phyloP scores from a whole-genome alignment of 2,888 invertebrate species.

The Tridacna gigas region DNA sequence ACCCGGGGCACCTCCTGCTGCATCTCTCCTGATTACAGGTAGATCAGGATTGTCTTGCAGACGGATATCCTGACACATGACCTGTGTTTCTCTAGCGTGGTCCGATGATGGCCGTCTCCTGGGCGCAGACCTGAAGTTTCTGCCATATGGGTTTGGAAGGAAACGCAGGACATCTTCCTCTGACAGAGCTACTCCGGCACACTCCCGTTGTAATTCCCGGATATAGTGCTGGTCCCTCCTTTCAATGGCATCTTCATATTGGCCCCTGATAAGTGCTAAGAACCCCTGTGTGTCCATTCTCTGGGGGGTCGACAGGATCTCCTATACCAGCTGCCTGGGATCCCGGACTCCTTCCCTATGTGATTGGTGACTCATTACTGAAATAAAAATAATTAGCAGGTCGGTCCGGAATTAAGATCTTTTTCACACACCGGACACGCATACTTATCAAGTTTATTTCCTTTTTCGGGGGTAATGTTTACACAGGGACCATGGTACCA shows the following conservation, averaged over 20 bases:
- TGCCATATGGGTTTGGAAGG: too few relatives aligned
- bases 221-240: background rate
- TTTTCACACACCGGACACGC: slow-evolving; percentile 6
- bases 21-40: too few relatives aligned
- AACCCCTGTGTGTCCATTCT: background rate
- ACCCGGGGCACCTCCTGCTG: too few relatives aligned
- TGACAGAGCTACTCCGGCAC: background rate
- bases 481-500: too few relatives aligned
- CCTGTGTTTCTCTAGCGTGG: background rate
- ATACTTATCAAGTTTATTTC: slow-evolving; percentile 21
- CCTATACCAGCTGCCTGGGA: background rate
- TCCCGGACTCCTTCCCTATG: background rate
- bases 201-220: slow-evolving; percentile 6
- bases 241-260: too few relatives aligned
- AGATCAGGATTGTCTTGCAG: slow-evolving; percentile 15
- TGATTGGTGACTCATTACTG: too few relatives aligned
- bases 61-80: background rate
- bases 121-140: too few relatives aligned
- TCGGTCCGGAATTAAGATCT: too few relatives aligned
- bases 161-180: background rate
- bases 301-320: background rate
- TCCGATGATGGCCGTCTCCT: background rate
- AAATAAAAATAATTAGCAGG: too few relatives aligned
- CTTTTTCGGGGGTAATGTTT: slow-evolving; percentile 10
- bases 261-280: too few relatives aligned